Evolutionary conservation across 1,140 invertebrate genomes (phyloP).

Genomic region (Trichomalopsis sarcophagae): DNA sequence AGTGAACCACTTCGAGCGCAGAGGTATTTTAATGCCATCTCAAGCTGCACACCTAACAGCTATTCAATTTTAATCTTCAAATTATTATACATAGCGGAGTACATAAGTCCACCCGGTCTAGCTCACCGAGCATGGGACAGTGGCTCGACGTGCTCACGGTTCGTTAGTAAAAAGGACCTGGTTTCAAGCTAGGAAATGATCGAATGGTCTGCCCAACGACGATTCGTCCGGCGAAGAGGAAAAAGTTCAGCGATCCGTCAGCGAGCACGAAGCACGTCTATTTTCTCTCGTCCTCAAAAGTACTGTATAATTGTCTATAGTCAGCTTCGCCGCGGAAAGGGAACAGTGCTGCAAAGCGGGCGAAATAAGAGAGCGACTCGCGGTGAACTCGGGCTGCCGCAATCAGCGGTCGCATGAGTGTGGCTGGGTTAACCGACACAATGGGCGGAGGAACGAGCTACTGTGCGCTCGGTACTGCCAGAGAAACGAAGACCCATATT

Average conservation of each 20-base stretch:
- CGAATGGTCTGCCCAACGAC: not conserved
- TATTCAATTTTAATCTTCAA: no score
- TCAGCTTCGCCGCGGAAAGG: not conserved
- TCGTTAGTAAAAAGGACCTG: conserved; percentile 25
- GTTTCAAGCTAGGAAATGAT: conserved; percentile 21
- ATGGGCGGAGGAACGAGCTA: no score
- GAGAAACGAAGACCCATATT: conserved; percentile 11
- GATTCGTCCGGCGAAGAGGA: not conserved
- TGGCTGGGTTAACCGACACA: no score
- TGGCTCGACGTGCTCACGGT: not conserved
- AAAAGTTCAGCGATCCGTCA: conserved; percentile 25
- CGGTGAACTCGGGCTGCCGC: not conserved
- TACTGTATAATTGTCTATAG: not conserved
- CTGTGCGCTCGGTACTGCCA: not conserved
- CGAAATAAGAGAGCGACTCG: conserved; percentile 15
- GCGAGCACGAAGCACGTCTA: not conserved
- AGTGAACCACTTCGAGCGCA: no score
- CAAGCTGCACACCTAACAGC: no score
- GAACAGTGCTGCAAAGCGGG: not conserved
- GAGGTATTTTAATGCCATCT: no score
- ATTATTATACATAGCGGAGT: no score
- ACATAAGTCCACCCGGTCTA: no score
- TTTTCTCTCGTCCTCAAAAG: not conserved
- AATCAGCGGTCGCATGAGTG: not conserved
- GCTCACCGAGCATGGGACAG: no score